Conservation (phyloP, 2,113 vertebrate genomes). For the Sphaerodactylus townsendi region DNA sequence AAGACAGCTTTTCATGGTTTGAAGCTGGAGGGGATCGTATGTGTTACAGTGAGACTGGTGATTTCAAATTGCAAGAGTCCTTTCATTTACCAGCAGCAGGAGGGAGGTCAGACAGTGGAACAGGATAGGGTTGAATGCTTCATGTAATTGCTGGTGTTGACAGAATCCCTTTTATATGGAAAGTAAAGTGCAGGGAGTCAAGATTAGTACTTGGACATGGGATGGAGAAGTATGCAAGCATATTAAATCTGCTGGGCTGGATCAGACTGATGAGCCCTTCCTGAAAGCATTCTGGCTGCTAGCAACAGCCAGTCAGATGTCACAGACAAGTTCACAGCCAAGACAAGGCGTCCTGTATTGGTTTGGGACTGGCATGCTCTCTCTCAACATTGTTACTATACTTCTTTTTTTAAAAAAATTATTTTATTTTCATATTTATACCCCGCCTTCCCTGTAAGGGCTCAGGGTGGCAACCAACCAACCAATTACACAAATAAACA, state of each 20-base stretch:
- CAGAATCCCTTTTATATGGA: not conserved
- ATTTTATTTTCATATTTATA: too few species aligned
- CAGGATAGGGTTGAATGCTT: too few species aligned
- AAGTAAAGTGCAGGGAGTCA: not conserved
- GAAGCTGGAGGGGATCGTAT: not conserved
- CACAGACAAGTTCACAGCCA: not conserved
- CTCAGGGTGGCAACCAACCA: too few species aligned
- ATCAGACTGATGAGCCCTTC: not conserved
- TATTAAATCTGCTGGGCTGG: not conserved
- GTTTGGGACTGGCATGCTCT: not conserved
- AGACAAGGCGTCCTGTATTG: not conserved
- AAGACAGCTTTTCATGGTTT: not conserved
- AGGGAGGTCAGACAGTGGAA: not conserved
- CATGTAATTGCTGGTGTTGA: not conserved
- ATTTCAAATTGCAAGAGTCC: not conserved
- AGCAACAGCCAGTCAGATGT: not conserved
- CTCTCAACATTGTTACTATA: not conserved
- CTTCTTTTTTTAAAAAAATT: too few species aligned
- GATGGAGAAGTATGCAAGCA: not conserved
- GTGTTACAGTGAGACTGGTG: not conserved
- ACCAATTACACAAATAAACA: too few species aligned
- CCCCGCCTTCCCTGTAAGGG: too few species aligned
- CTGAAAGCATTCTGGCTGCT: not conserved
- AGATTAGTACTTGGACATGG: not conserved
- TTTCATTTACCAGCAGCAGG: not conserved